A percentile compares a stretch with the other conserved stretches of the same genome.
phyloP scores from a whole-genome alignment of 2,888 invertebrate species.

The Diarsia mendica region DNA sequence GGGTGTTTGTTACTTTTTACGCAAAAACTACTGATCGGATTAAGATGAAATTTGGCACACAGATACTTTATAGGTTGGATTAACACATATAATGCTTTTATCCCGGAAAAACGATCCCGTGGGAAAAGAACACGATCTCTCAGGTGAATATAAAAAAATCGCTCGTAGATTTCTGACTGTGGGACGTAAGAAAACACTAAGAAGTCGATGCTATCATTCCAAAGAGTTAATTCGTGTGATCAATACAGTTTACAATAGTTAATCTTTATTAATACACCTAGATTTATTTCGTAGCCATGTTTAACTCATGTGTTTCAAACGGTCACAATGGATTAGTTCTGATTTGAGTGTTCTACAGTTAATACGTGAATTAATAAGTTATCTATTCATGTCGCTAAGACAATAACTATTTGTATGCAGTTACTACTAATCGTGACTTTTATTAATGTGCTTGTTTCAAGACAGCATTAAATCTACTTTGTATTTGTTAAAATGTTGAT shows the following conservation, averaged over 20 bases:
- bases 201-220: background rate
- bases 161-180: background rate
- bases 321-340: slow-evolving; percentile 39
- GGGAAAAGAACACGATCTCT: background rate
- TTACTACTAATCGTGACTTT: slow-evolving; percentile 11
- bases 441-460: slow-evolving; percentile 6
- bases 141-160: background rate
- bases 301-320: slow-evolving; percentile 32
- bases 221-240: slow-evolving; percentile 2
- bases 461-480: slow-evolving; percentile 10
- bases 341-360: slow-evolving; percentile 26
- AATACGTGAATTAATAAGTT: slow-evolving; percentile 33
- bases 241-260: slow-evolving; percentile 16
- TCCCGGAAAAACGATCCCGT: too few species aligned
- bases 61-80: background rate
- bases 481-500: slow-evolving; percentile 2
- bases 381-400: slow-evolving; percentile 26
- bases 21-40: too few species aligned
- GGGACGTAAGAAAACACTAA: background rate
- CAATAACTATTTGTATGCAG: slow-evolving; percentile 38
- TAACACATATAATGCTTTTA: too few species aligned
- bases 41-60: background rate
- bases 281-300: slow-evolving; percentile 16
- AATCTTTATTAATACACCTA: slow-evolving; percentile 30
- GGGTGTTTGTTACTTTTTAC: background rate